Evolutionary conservation across 2,113 vertebrate genomes (phyloP).

Genomic region (Anas platyrhynchos): DNA sequence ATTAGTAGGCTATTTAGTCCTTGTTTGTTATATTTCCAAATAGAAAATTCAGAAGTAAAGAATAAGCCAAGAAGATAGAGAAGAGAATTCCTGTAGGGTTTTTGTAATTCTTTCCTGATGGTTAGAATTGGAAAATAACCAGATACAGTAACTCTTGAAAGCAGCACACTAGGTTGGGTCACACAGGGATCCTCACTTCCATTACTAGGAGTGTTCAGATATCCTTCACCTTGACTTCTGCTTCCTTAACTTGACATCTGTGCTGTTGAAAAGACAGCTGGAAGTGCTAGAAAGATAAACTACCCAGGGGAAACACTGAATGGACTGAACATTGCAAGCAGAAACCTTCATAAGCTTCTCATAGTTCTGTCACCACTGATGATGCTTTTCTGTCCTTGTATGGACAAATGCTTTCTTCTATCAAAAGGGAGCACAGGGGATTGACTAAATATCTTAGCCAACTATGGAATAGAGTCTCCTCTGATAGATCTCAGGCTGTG

Average conservation of each 20-base stretch:
- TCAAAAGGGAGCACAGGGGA: accelerated
- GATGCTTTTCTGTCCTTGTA: slow-evolving; percentile 18
- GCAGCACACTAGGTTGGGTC: neutral
- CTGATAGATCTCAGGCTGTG: neutral
- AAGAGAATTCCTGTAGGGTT: neutral
- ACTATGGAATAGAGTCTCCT: neutral
- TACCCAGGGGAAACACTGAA: slow-evolving; percentile 33
- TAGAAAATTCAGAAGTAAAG: neutral
- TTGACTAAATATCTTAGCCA: slow-evolving; percentile 15
- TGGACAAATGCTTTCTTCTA: neutral
- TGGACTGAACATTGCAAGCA: neutral
- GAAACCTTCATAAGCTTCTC: neutral
- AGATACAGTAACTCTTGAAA: neutral
- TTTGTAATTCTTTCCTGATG: neutral
- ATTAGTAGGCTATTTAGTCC: neutral
- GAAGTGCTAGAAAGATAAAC: neutral
- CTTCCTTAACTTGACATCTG: neutral
- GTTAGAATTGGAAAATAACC: neutral
- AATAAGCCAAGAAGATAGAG: neutral
- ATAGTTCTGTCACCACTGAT: neutral
- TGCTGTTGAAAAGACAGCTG: slow-evolving; percentile 3
- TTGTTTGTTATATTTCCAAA: neutral
- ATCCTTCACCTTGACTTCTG: neutral
- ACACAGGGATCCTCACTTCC: neutral
- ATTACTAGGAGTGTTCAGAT: neutral